Conservation (phyloP, 2,113 vertebrate genomes). For the Galeopterus variegatus region DNA sequence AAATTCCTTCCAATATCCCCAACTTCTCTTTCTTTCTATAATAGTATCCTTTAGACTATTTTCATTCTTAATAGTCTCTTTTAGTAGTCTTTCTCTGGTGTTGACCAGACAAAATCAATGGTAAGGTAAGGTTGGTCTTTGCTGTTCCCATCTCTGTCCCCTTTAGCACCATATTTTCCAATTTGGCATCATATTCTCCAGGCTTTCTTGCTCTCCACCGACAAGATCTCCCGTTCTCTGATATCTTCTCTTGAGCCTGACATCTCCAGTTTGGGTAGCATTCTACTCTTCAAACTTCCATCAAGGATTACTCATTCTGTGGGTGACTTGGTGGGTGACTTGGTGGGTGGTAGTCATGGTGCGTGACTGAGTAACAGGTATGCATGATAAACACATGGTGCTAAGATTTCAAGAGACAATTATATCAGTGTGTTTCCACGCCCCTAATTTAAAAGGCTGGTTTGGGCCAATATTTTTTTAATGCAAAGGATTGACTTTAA, state of each 20-base stretch:
- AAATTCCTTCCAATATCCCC: not conserved
- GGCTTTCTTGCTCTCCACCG: not conserved
- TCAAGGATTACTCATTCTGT: not conserved
- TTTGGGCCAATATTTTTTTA: not conserved
- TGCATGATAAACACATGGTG: not conserved
- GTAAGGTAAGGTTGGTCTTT: not conserved
- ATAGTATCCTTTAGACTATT: not conserved
- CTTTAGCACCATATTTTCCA: not conserved
- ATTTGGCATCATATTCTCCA: not conserved
- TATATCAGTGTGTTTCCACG: not conserved
- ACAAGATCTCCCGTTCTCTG: not conserved
- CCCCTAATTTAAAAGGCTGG: not conserved
- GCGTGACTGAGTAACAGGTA: not conserved
- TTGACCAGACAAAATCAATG: not conserved
- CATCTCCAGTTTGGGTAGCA: not conserved
- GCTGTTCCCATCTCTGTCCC: not conserved
- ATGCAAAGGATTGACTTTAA: not conserved
- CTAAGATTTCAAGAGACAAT: conserved; percentile 34
- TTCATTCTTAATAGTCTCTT: not conserved
- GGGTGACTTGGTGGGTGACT: too few species aligned
- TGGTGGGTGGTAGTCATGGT: not conserved
- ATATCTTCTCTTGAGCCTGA: not conserved
- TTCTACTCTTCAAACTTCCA: not conserved
- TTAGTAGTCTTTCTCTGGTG: not conserved
- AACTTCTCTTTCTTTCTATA: not conserved